A percentile compares a stretch with the other conserved stretches of the same genome.
Evolutionary conservation across 2,888 invertebrate species (phyloP).

Genomic region (Sicus ferrugineus): DNA sequence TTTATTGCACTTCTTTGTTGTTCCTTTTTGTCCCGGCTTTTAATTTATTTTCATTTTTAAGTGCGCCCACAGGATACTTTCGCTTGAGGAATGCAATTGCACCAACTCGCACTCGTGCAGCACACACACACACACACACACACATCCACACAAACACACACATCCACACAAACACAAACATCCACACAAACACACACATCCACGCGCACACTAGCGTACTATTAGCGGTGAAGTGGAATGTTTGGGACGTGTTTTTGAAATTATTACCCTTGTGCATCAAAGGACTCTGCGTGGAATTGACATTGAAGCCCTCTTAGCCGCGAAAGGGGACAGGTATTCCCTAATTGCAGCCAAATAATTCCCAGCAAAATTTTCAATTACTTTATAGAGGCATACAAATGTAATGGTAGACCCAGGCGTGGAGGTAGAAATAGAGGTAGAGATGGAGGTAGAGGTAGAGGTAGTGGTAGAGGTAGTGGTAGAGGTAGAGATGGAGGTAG

Average conservation of each 20-base stretch:
- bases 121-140: not conserved
- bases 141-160: not conserved
- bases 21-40: not conserved
- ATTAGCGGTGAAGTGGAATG: not conserved
- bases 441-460: not conserved
- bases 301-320: not conserved
- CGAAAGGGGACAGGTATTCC: not conserved
- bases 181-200: not conserved
- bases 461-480: not conserved
- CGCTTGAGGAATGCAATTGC: too few relatives aligned
- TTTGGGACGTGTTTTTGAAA: conserved; percentile 13
- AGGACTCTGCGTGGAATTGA: not conserved
- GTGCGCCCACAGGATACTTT: not conserved
- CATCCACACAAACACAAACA: not conserved
- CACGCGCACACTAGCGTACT: not conserved
- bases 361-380: too few relatives aligned
- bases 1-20: not conserved
- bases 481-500: too few relatives aligned
- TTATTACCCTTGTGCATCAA: conserved; percentile 11
- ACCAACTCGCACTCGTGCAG: too few relatives aligned
- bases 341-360: too few relatives aligned
- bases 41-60: not conserved
- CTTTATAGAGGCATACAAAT: too few relatives aligned
- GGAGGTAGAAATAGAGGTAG: too few relatives aligned
- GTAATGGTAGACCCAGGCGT: too few relatives aligned